Percentiles rank a stretch among this genome's conserved stretches.
Conservation (phyloP, 2,888 invertebrate species). For the Parnassius orleans region DNA sequence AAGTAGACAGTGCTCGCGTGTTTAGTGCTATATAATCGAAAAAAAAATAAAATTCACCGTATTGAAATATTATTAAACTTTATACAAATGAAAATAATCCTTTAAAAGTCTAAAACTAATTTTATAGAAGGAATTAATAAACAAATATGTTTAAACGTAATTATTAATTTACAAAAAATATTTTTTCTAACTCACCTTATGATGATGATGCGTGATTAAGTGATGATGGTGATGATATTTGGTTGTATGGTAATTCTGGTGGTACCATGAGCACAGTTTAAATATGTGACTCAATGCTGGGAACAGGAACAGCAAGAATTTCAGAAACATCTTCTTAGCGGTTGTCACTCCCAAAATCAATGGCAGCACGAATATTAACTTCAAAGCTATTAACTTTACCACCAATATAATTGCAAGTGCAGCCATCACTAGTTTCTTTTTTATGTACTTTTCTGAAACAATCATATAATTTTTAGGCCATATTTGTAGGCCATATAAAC, state of each 20-base stretch:
- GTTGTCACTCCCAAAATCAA: constrained; percentile 89
- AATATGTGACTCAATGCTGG: constrained; percentile 91
- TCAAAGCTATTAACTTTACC: constrained; percentile 89
- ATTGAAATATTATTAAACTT: too few species aligned
- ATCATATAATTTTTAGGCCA: not conserved
- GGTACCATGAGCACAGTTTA: constrained; percentile 91
- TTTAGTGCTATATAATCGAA: too few species aligned
- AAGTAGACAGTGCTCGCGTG: too few species aligned
- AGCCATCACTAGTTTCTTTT: constrained; percentile 86
- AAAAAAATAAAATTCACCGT: too few species aligned
- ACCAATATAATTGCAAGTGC: constrained; percentile 88
- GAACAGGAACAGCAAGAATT: constrained; percentile 89
- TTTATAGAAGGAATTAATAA: too few species aligned
- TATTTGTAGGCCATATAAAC: too few species aligned
- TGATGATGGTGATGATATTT: constrained; percentile 92
- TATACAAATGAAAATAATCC: too few species aligned
- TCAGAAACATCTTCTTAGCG: constrained; percentile 91
- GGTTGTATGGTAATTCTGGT: constrained; percentile 85
- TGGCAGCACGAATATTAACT: constrained; percentile 89
- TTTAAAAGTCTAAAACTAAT: too few species aligned
- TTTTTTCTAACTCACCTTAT: constrained; percentile 59
- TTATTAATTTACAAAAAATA: not conserved
- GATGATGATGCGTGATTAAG: constrained; percentile 89
- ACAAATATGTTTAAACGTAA: not conserved
- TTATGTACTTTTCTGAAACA: constrained; percentile 87